Conservation (phyloP, 2,113 vertebrate species). For the Phylloscopus trochiloides region DNA sequence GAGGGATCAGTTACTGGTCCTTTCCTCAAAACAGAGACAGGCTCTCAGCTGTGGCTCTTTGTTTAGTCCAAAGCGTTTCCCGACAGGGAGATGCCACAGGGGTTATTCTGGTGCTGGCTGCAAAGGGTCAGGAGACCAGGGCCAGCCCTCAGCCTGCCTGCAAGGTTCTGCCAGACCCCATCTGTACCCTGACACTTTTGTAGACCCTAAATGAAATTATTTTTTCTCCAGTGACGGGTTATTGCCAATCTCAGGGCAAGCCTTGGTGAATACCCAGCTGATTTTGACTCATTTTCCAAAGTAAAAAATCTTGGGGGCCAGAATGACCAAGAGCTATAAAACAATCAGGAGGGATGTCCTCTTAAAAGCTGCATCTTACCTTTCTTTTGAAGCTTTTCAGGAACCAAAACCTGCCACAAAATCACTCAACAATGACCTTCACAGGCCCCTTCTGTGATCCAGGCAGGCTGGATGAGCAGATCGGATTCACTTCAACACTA, state of each 20-base stretch:
- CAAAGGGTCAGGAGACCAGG: neutral
- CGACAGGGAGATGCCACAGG: neutral
- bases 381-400: neutral
- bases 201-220: neutral
- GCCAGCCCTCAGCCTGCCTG: neutral
- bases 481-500: neutral
- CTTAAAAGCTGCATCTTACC: neutral
- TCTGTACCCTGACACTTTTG: neutral
- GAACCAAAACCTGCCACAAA: neutral
- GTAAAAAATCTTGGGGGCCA: neutral
- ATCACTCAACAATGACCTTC: neutral
- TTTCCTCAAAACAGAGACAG: neutral
- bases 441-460: neutral
- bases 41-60: slow-evolving; percentile 37
- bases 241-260: neutral
- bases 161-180: neutral
- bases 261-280: accelerated
- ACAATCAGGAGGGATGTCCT: neutral
- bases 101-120: neutral
- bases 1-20: neutral
- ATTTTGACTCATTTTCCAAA: neutral
- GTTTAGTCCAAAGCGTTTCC: neutral
- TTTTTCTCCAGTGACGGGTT: neutral
- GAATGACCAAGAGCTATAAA: neutral
- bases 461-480: neutral